These are phyloP conservation scores for Chrysocyon brachyurus DNA, from an alignment of 2,797 vertebrate species.

Conservation along the genomic window DNA sequence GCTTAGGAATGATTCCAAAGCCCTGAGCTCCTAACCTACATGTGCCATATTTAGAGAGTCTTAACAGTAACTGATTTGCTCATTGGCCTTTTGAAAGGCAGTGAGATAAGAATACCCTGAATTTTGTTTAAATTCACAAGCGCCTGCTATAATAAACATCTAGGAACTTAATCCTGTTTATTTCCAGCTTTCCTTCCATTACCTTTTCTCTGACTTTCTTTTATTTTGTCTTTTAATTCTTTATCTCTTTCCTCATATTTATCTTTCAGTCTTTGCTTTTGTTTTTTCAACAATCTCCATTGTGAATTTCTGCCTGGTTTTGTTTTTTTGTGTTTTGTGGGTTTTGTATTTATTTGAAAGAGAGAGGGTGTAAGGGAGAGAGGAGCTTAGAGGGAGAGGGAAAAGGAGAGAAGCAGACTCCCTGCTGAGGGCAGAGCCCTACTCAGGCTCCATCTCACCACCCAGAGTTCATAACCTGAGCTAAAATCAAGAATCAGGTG, in stretches of 20 bases:
- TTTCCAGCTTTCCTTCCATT: background rate
- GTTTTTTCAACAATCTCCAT: background rate
- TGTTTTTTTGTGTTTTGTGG: background rate
- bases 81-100: background rate
- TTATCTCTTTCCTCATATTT: background rate
- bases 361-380: no score
- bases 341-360: no score
- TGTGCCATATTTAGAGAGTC: background rate
- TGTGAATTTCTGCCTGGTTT: background rate
- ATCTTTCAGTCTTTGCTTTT: background rate
- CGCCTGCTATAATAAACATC: background rate
- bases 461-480: no score
- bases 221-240: background rate
- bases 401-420: background rate
- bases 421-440: background rate
- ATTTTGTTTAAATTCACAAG: conserved; percentile 2
- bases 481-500: no score
- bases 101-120: background rate
- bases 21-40: background rate
- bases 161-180: background rate
- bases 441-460: no score
- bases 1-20: background rate
- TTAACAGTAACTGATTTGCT: background rate
- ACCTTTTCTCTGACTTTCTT: background rate
- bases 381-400: no score